phyloP scores from a whole-genome alignment of 2,113 vertebrate genomes.

The Poecilia latipinna region DNA sequence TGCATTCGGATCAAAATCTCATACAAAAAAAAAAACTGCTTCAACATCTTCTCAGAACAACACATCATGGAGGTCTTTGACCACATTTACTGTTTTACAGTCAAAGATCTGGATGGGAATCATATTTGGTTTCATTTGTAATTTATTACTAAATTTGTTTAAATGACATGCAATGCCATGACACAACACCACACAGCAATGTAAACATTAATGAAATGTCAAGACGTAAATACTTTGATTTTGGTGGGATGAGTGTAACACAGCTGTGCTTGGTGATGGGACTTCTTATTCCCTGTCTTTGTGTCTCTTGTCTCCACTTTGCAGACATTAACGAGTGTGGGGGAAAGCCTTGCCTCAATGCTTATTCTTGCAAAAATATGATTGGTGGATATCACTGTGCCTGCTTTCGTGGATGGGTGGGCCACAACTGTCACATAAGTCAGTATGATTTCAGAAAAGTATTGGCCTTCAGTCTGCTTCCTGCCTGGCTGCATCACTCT shows the following conservation, averaged over 20 bases:
- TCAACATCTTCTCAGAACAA: too few species aligned
- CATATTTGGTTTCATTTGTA: too few species aligned
- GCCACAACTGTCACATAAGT: constrained; percentile 96
- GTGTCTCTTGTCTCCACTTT: constrained; percentile 67
- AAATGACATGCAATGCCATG: too few species aligned
- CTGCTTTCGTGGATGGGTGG: constrained; percentile 96
- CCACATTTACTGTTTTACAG: too few species aligned
- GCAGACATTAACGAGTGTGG: constrained; percentile 97
- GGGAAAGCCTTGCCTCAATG: constrained; percentile 92
- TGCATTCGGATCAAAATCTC: too few species aligned
- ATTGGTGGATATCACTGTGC: constrained; percentile 99
- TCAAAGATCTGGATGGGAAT: too few species aligned
- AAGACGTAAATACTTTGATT: not conserved
- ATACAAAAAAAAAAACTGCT: too few species aligned
- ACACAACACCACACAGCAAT: not conserved
- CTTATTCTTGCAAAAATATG: constrained; percentile 99
- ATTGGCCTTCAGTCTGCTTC: constrained; percentile 18
- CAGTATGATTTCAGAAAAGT: constrained; percentile 82
- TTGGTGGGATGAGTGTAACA: accelerated
- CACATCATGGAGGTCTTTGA: too few species aligned
- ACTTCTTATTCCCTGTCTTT: constrained; percentile 50
- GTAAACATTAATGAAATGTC: not conserved
- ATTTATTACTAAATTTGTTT: too few species aligned
- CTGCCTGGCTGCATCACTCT: constrained; percentile 7
- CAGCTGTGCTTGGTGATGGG: constrained; percentile 61